phyloP scores from a whole-genome alignment of 2,113 vertebrate species.

The Apodemus sylvaticus region DNA sequence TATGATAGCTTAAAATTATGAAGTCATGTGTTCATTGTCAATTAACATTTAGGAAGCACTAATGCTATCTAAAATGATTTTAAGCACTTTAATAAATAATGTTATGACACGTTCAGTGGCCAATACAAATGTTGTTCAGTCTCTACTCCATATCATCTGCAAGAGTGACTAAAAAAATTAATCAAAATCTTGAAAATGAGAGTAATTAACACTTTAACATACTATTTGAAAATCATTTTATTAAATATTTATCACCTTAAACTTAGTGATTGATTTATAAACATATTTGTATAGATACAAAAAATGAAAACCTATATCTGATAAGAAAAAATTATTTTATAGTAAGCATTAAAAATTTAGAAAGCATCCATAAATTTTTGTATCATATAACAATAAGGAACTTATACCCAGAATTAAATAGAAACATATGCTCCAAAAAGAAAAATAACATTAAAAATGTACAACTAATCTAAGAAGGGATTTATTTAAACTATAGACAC shows the following conservation, averaged over 20 bases:
- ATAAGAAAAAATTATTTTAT: neutral
- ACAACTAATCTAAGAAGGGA: neutral
- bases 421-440: neutral
- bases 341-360: neutral
- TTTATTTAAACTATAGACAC: neutral
- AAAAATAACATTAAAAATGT: neutral
- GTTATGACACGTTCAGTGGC: neutral
- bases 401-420: neutral
- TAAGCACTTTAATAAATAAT: neutral
- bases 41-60: neutral
- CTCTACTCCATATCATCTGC: neutral
- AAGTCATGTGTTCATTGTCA: neutral
- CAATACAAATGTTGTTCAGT: neutral
- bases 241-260: neutral
- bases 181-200: neutral
- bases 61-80: neutral
- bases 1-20: too few species aligned
- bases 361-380: neutral
- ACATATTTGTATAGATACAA: neutral
- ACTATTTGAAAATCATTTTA: neutral
- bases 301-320: neutral
- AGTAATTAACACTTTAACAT: neutral
- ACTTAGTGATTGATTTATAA: neutral
- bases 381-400: neutral
- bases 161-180: neutral